Conservation (phyloP, 2,797 vertebrate species). For the Ceryle rudis region DNA sequence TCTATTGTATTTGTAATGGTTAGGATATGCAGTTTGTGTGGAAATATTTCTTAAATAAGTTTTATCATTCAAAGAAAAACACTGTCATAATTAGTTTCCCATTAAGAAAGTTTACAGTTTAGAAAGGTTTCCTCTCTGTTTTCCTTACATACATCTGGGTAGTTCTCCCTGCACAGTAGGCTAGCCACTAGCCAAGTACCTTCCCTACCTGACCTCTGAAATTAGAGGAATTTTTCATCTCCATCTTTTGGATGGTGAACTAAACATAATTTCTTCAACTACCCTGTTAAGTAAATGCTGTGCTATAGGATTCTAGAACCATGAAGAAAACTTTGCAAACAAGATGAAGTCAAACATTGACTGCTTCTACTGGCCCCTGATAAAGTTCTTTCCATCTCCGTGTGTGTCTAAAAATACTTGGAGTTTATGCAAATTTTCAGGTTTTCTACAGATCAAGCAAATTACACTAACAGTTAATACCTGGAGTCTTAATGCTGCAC, state of each 20-base stretch:
- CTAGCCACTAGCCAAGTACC: neutral
- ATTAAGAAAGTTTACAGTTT: neutral
- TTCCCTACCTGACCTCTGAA: neutral
- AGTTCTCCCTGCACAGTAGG: neutral
- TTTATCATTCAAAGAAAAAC: neutral
- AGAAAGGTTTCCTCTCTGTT: neutral
- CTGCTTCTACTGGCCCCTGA: neutral
- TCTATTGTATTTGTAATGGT: constrained; percentile 73
- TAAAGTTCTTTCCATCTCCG: neutral
- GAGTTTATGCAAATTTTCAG: neutral
- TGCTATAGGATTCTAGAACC: neutral
- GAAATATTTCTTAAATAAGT: constrained; percentile 50
- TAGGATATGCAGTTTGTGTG: constrained; percentile 44
- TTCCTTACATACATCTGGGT: neutral
- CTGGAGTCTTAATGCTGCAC: neutral
- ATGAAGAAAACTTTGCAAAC: neutral
- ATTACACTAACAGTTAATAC: neutral
- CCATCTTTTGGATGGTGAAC: neutral
- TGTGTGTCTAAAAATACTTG: neutral
- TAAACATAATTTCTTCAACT: neutral
- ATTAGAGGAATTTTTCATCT: neutral
- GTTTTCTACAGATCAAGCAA: neutral
- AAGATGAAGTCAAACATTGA: neutral
- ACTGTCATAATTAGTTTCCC: neutral
- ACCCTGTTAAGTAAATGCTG: neutral